A percentile compares a stretch with the other conserved stretches of the same genome.
Conservation (phyloP, 1,140 invertebrate genomes). For the Mylabris phalerata region DNA sequence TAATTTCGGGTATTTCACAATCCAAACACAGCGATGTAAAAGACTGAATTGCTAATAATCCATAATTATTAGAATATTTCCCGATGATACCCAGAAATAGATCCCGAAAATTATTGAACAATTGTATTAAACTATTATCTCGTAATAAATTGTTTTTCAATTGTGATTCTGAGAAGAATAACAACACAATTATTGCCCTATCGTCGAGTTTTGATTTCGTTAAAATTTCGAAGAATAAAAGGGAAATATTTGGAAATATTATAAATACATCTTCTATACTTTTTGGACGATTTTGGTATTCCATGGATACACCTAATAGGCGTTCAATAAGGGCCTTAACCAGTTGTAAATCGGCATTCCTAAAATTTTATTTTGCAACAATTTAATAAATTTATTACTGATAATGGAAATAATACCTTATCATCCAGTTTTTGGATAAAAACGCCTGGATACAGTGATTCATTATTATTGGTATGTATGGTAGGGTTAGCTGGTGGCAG, state of each 20-base stretch:
- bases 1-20: slow-evolving; percentile 12
- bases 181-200: slow-evolving; percentile 18
- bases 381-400: neutral
- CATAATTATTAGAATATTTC: slow-evolving; percentile 20
- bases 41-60: slow-evolving; percentile 20
- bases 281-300: slow-evolving; percentile 19
- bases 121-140: neutral
- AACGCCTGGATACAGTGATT: slow-evolving; percentile 21
- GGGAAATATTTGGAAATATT: slow-evolving; percentile 17
- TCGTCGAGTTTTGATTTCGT: slow-evolving; percentile 8
- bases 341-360: slow-evolving; percentile 27
- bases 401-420: slow-evolving; percentile 10
- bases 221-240: slow-evolving; percentile 18
- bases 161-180: slow-evolving; percentile 27
- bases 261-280: slow-evolving; percentile 21
- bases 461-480: slow-evolving; percentile 14
- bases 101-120: slow-evolving; percentile 13
- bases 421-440: slow-evolving; percentile 20
- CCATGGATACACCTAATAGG: slow-evolving; percentile 21
- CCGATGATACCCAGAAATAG: slow-evolving; percentile 22
- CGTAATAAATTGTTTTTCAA: slow-evolving; percentile 7
- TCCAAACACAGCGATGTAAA: slow-evolving; percentile 18
- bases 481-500: slow-evolving; percentile 18
- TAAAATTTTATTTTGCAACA: slow-evolving; percentile 12
- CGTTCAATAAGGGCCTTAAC: slow-evolving; percentile 25